These are phyloP conservation scores for Palaemon carinicauda DNA, from an alignment of 1,140 invertebrate genomes.

Conservation along the genomic window DNA sequence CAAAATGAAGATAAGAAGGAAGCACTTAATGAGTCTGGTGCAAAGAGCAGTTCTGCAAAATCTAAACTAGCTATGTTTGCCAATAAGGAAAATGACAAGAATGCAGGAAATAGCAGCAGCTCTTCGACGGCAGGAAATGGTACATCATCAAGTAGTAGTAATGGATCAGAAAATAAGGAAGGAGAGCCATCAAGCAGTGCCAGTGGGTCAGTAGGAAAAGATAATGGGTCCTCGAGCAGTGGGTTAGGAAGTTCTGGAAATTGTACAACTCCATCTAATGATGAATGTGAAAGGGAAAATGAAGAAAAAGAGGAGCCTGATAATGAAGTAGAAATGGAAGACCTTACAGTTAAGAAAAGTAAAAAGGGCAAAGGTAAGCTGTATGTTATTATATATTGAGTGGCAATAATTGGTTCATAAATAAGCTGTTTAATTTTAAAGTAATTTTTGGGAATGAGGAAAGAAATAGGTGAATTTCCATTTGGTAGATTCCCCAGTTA, in stretches of 20 bases:
- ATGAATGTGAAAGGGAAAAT: not conserved
- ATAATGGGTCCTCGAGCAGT: not conserved
- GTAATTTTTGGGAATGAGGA: too few species aligned
- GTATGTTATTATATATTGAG: not conserved
- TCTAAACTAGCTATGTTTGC: not conserved
- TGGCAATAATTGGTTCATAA: too few species aligned
- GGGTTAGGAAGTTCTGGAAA: too few species aligned
- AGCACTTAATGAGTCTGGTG: not conserved
- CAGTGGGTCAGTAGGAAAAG: not conserved
- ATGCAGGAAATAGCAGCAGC: not conserved
- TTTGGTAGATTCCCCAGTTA: too few species aligned
- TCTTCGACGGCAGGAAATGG: not conserved
- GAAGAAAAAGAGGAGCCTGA: not conserved
- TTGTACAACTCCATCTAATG: too few species aligned
- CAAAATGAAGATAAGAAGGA: not conserved
- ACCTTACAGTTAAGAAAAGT: not conserved
- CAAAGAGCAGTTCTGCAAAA: not conserved
- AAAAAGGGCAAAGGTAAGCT: not conserved
- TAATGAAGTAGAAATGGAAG: not conserved
- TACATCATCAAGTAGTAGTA: not conserved
- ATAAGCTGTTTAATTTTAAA: too few species aligned
- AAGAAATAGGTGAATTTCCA: too few species aligned
- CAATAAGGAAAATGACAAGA: constrained; percentile 23
- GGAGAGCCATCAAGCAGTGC: not conserved
- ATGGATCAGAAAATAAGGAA: not conserved